Conservation (phyloP, 2,888 invertebrate species). For the Ormyrus thymus region DNA sequence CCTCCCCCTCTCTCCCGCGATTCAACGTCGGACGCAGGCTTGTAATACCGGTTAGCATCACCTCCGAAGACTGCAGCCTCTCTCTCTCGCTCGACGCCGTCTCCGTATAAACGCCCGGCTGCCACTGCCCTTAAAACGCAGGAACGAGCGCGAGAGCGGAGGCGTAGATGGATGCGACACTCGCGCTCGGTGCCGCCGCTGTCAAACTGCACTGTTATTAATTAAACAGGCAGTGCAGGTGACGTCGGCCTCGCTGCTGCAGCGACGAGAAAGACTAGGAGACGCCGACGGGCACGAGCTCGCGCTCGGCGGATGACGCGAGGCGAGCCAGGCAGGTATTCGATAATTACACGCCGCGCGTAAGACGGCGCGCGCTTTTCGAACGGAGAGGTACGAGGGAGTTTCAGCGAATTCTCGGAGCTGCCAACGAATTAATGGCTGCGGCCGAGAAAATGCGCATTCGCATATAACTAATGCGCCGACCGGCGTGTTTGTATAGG, state of each 20-base stretch:
- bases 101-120: neutral
- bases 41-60: constrained; percentile 48
- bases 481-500: too few relatives aligned
- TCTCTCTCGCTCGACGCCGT: neutral
- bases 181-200: neutral
- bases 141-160: neutral
- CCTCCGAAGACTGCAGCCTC: constrained; percentile 16
- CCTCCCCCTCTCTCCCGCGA: neutral
- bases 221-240: constrained; percentile 47
- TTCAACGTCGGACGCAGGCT: constrained; percentile 29
- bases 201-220: constrained; percentile 50
- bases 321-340: constrained; percentile 7
- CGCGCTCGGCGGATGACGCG: neutral
- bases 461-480: too few relatives aligned
- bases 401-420: constrained; percentile 20
- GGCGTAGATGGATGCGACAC: constrained; percentile 52
- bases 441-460: neutral
- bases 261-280: neutral
- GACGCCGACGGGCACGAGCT: neutral
- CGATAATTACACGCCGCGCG: constrained; percentile 45
- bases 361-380: constrained; percentile 38
- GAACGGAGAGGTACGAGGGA: constrained; percentile 2
- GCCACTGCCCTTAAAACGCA: neutral
- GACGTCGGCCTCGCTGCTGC: constrained; percentile 45
- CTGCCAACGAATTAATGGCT: constrained; percentile 10